These are phyloP conservation scores for Clivina fossor DNA, from an alignment of 2,888 invertebrate species.

Conservation along the genomic window DNA sequence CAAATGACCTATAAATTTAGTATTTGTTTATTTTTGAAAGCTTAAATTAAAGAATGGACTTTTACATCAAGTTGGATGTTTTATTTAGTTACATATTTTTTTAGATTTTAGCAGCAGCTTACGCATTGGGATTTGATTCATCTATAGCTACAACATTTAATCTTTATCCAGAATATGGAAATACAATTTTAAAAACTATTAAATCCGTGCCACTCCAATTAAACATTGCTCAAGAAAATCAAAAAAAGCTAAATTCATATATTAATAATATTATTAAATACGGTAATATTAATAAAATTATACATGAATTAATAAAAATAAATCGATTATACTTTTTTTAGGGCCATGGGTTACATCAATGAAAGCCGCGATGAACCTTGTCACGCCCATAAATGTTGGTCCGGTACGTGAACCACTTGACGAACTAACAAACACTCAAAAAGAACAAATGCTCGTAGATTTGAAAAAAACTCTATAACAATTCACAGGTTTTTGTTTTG, in stretches of 20 bases:
- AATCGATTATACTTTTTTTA: constrained; percentile 46
- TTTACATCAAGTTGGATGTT: too few species aligned
- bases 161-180: constrained; percentile 62
- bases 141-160: constrained; percentile 72
- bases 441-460: constrained; percentile 27
- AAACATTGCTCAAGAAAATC: constrained; percentile 55
- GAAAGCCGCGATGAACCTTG: constrained; percentile 68
- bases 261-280: constrained; percentile 50
- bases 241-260: constrained; percentile 52
- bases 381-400: constrained; percentile 64
- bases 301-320: too few species aligned
- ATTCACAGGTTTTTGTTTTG: too few species aligned
- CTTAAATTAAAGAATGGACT: too few species aligned
- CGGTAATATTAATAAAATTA: constrained; percentile 45
- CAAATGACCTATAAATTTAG: too few species aligned
- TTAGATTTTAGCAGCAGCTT: constrained; percentile 68
- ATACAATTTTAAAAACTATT: constrained; percentile 60
- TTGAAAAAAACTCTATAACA: too few species aligned
- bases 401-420: constrained; percentile 62
- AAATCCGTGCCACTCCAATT: constrained; percentile 52
- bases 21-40: too few species aligned
- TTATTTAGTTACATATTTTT: constrained; percentile 39
- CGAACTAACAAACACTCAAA: constrained; percentile 49
- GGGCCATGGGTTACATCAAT: constrained; percentile 70
- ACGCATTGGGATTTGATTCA: constrained; percentile 69